Evolutionary conservation across 2,888 invertebrate genomes (phyloP), one percentile per base, ranked within the genome.

Genomic region (Helicoverpa assulta): DNA sequence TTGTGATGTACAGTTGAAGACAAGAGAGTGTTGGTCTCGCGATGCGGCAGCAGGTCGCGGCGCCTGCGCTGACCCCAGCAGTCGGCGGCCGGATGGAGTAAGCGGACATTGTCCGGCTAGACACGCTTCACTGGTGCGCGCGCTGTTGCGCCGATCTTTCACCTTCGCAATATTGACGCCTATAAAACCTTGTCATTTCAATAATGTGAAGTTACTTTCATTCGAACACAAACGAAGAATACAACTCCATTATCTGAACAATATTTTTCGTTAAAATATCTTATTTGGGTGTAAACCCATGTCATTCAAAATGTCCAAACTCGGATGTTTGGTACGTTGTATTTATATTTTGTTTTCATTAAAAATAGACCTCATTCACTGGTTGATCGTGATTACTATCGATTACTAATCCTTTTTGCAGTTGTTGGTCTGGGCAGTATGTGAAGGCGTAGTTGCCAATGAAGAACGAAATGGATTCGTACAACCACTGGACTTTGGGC

Each of bases 141-240:
- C 91, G 91, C 92, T 86, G 93, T 95, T 95, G 95, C 95, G 86
- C 90, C 92, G 92, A 92, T 95, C 95, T 94, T 94, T 94, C 94
- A 93, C 95, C 95, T 94, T 92, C 95, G 95, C 95, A 95, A 95
- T 91, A 93, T 90, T 94, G 89, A 93, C 94, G 95, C 93, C 95
- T 95, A 95, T 95, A 95, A 95, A 95, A 95, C 94, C 90, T 94
- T 94, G 95, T 93, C 94, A 92, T 92, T 94, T 90, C 92, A 91
- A 94, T 92, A 92, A 90, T 93, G 87, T 93, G 87, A 91, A 93
- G 94, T 92, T 95, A 95, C 95, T 95, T 95, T 95, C 94, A 94
- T 95, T 91, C 90, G 91, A 88, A 89, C 91, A 83, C 90, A 92
- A 93, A 91, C 91, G 89, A 92, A 91, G 94, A 92, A 92, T 91